Base-by-base conservation (phyloP, 2,888 invertebrate species). In the Agrotis clavis region DNA sequence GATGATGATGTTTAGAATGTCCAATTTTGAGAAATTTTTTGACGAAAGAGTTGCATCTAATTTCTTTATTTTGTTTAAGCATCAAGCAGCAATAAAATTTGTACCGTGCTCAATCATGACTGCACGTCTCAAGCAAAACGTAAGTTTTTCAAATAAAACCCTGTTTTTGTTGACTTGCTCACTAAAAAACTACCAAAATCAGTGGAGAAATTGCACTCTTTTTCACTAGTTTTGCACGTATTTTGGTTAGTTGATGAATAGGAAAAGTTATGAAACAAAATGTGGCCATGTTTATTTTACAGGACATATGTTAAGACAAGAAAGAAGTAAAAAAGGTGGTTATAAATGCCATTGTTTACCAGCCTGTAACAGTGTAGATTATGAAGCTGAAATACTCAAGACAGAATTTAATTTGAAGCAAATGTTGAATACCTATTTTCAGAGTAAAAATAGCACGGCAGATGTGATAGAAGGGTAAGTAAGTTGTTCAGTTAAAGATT, bases 351-450 rank as follows among this genome's bases (percentile, higher is more conserved):
- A 76, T 2, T 90, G 91, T 62, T 73, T 90, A 0, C 89, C 90
- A 0, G 64, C 87, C 0, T 97, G 97, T 85, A 97, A 97, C 2
- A 97, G 97, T 0, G 92, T 97, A n/a, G 94, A 96, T 0, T 97
- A 97, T 83, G 97, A 97, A 75, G 97, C 97, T 0, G 97, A 97
- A 89, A 97, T 97, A 11, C 96, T 97, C 0, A 97, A 97, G 85
- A 97, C 97, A 0, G 95, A 97, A 62, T 97, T 96, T 75, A 94
- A 97, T 25, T 11, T 79, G 0, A 75, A 71, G 9, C 25, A 16
- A 57, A 57, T 75, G 2, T n/a, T 77, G 0, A 59, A 73, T 51
- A 35, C 0, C 0, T 13, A 45, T 0, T 9, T 1, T 2, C 16
- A 61, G 19, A 4, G 51, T 48, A 0, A 0, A 0, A 57, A 73